A percentile compares a stretch with the other conserved stretches of the same genome.
Evolutionary conservation across 2,113 vertebrate genomes (phyloP).

Genomic region (Myotis brandtii): DNA sequence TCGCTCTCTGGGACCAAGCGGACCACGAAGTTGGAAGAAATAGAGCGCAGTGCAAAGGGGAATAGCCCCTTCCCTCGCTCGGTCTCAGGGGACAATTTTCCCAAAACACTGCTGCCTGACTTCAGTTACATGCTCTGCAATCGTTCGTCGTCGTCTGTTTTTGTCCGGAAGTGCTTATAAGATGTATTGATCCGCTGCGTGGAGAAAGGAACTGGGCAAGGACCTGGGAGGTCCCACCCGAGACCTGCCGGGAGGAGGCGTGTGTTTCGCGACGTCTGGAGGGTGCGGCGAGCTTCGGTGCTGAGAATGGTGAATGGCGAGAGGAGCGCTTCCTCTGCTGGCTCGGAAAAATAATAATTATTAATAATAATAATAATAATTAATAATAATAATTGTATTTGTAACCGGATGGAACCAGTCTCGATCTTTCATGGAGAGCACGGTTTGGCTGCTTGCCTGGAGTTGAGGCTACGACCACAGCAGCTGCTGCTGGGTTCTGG

Average conservation of each 20-base stretch:
- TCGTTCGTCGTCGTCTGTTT: neutral
- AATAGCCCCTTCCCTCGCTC: too few relatives aligned
- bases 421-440: neutral
- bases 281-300: rapidly evolving
- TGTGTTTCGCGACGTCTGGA: rapidly evolving
- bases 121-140: neutral
- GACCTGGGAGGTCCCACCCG: neutral
- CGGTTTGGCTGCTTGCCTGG: neutral
- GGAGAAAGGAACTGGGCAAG: neutral
- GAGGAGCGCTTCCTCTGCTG: neutral
- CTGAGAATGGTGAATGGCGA: rapidly evolving
- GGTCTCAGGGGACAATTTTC: neutral
- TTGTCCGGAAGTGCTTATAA: neutral
- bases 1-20: neutral
- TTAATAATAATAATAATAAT: too few relatives aligned
- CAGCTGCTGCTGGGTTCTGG: neutral
- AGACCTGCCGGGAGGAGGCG: neutral
- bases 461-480: neutral
- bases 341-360: neutral
- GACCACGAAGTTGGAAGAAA: neutral
- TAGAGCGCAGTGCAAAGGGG: neutral
- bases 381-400: too few relatives aligned
- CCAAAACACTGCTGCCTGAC: neutral
- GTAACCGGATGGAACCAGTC: neutral
- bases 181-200: neutral